Evolutionary conservation across 2,888 invertebrate species (phyloP).

Genomic region (Himalopsyche kuldschensis): DNA sequence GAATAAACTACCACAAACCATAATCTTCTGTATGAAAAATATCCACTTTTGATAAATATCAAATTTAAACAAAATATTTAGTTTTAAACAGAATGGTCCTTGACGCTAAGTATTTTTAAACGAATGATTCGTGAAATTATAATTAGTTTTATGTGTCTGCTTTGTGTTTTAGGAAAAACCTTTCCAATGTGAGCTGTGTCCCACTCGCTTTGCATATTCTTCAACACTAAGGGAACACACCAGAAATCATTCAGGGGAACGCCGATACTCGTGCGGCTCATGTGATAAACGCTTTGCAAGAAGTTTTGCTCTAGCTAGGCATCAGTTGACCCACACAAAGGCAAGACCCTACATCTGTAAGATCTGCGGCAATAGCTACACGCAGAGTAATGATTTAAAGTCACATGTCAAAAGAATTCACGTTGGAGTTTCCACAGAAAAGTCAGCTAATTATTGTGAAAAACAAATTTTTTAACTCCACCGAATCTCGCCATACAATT

Average conservation of each 20-base stretch:
- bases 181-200: conserved; percentile 31
- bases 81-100: too few species aligned
- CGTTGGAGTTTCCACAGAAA: background rate
- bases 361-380: conserved; percentile 13
- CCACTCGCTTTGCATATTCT: conserved; percentile 29
- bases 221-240: conserved; percentile 25
- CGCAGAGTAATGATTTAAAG: conserved; percentile 26
- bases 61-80: too few species aligned
- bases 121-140: too few species aligned
- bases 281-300: conserved; percentile 20
- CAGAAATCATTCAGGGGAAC: conserved; percentile 11
- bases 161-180: conserved; percentile 28
- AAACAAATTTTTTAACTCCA: background rate
- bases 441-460: conserved; percentile 20
- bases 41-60: too few species aligned
- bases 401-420: conserved; percentile 23
- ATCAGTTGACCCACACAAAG: conserved; percentile 26
- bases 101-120: too few species aligned
- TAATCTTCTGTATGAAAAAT: too few species aligned
- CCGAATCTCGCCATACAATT: too few species aligned
- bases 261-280: conserved; percentile 16
- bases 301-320: conserved; percentile 15
- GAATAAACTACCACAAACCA: too few species aligned
- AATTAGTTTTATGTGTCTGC: too few species aligned
- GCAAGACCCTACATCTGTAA: conserved; percentile 20